Percentiles rank a stretch among this genome's conserved stretches.
Conservation (phyloP, 2,888 invertebrate species). For the Allygus modestus region DNA sequence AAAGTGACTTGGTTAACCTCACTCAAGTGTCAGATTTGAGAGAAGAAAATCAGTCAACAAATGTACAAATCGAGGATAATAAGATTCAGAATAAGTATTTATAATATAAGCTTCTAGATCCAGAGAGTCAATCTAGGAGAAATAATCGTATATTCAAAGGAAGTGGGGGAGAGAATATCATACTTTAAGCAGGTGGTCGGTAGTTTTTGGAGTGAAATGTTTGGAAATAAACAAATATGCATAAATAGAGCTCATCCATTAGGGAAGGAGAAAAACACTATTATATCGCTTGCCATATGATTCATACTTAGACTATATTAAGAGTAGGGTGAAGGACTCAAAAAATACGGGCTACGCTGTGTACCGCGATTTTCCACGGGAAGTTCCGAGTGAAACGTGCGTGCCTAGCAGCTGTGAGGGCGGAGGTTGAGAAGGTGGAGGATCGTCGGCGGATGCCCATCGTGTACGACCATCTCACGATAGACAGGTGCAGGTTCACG, state of each 20-base stretch:
- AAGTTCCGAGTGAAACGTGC: conserved; percentile 15
- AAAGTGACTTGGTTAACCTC: neutral
- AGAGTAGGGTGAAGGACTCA: neutral
- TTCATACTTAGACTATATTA: conserved; percentile 1
- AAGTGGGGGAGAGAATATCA: neutral
- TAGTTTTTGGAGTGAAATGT: conserved; percentile 2
- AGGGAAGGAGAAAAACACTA: neutral
- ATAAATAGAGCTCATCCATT: conserved; percentile 29
- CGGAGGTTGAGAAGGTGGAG: conserved; percentile 21
- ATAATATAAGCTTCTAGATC: neutral
- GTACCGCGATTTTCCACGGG: conserved; percentile 10
- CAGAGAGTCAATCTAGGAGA: conserved; percentile 9
- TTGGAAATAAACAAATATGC: neutral
- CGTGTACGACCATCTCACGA: no score
- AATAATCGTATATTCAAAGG: conserved; percentile 22
- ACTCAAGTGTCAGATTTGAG: neutral
- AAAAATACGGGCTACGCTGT: conserved; percentile 9
- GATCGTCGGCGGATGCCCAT: conserved; percentile 1
- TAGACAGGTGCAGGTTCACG: no score
- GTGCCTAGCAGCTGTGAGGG: neutral
- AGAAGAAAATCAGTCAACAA: neutral
- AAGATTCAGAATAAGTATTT: neutral
- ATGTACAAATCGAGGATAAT: neutral
- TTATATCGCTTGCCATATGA: conserved; percentile 17
- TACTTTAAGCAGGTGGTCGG: conserved; percentile 1